Evolutionary conservation across 2,888 invertebrate species (phyloP).

Genomic region (Clitarchus hookeri): DNA sequence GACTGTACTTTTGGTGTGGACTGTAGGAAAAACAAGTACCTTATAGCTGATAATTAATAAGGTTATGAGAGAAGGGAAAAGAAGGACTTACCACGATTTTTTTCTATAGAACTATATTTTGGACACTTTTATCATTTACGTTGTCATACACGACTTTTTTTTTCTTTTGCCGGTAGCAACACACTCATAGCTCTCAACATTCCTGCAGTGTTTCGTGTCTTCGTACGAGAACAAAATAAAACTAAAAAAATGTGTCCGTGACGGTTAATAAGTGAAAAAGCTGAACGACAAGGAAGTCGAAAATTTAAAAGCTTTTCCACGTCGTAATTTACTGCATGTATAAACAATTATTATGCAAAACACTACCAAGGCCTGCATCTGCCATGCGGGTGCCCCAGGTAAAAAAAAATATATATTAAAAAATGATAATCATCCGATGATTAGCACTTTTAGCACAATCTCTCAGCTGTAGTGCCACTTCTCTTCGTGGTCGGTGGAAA

Average conservation of each 20-base stretch:
- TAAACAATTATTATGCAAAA: conserved; percentile 8
- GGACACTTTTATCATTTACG: no score
- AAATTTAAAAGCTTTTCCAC: conserved; percentile 4
- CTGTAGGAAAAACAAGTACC: no score
- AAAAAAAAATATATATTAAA: no score
- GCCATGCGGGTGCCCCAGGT: neutral
- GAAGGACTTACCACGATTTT: no score
- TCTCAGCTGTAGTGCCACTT: neutral
- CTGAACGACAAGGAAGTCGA: neutral
- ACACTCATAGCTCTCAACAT: no score
- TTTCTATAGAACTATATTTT: no score
- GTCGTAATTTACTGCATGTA: neutral
- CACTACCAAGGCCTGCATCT: neutral
- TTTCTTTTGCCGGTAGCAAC: no score
- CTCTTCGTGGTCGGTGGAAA: neutral
- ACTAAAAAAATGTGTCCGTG: neutral
- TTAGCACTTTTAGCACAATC: neutral
- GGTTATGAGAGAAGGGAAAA: no score
- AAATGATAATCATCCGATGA: neutral
- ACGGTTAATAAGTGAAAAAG: neutral
- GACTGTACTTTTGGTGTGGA: no score
- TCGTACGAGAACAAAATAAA: neutral
- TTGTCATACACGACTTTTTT: no score
- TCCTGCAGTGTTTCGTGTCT: neutral
- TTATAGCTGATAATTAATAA: no score